A percentile compares a stretch with the other conserved stretches of the same genome.
These are phyloP conservation scores for Penaeus indicus DNA, from an alignment of 1,140 invertebrate species.

Conservation along the genomic window DNA sequence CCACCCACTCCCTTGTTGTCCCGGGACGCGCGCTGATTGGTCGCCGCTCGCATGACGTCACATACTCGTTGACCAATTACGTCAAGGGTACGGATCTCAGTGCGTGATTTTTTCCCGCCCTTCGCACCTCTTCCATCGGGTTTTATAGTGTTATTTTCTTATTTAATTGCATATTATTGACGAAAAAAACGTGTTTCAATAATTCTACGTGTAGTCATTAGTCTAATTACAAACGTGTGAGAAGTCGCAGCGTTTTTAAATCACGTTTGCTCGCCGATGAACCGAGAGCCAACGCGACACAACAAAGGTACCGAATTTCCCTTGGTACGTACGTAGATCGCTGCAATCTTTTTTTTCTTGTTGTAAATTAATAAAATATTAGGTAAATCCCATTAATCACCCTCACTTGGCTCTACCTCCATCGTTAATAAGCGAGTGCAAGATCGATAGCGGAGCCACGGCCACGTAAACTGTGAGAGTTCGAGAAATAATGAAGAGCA, in stretches of 20 bases:
- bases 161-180: constrained; percentile 18
- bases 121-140: neutral
- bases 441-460: too few species aligned
- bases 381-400: neutral
- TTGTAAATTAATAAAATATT: neutral
- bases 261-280: too few species aligned
- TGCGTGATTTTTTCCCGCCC: constrained; percentile 50
- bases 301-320: constrained; percentile 54
- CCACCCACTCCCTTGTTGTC: constrained; percentile 62
- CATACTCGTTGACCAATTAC: constrained; percentile 40
- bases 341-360: constrained; percentile 48
- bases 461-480: too few species aligned
- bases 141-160: constrained; percentile 16
- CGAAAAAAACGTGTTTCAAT: too few species aligned
- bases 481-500: constrained; percentile 8
- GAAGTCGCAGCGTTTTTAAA: too few species aligned
- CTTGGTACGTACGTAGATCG: constrained; percentile 30
- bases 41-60: constrained; percentile 37
- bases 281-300: neutral
- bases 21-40: constrained; percentile 51
- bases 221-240: too few species aligned
- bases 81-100: constrained; percentile 42
- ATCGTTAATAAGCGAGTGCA: too few species aligned
- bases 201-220: too few species aligned
- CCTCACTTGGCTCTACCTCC: too few species aligned